Conservation (phyloP, 2,888 invertebrate species). For the Archaeoteleia sp. region DNA sequence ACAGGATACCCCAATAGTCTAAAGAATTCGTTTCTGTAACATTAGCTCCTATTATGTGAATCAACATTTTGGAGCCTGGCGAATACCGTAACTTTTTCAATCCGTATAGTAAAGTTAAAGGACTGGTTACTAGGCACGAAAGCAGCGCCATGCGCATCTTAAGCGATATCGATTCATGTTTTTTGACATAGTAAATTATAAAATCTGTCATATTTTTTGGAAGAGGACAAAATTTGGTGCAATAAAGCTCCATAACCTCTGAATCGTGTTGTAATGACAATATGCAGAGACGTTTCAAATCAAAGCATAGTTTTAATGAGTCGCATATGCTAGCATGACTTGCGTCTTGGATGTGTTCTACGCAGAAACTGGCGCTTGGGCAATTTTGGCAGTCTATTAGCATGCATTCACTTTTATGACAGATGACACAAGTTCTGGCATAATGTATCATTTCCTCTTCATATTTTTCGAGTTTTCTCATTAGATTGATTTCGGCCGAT, state of each 20-base stretch:
- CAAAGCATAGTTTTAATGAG: conserved; percentile 59
- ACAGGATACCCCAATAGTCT: conserved; percentile 66
- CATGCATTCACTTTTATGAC: conserved; percentile 51
- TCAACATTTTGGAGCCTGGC: no score
- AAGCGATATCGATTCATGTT: conserved; percentile 48
- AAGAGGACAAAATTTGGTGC: conserved; percentile 52
- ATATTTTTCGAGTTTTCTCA: conserved; percentile 53
- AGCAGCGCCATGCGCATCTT: conserved; percentile 49
- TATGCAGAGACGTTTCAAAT: no score
- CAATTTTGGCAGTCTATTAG: conserved; percentile 62
- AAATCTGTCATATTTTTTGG: conserved; percentile 59
- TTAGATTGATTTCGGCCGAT: conserved; percentile 47
- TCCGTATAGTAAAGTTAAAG: conserved; percentile 63
- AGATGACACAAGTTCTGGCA: conserved; percentile 61
- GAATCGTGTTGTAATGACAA: no score
- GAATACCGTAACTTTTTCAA: conserved; percentile 57
- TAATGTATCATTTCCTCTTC: conserved; percentile 66
- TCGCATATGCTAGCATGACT: no score
- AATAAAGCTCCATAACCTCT: conserved; percentile 55
- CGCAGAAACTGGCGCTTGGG: conserved; percentile 62
- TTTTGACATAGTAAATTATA: conserved; percentile 55
- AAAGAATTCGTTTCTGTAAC: conserved; percentile 62
- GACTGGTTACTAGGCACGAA: conserved; percentile 65
- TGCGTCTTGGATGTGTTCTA: conserved; percentile 47
- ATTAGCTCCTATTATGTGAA: conserved; percentile 70